Percentiles rank a stretch among this genome's conserved stretches.
phyloP scores from a whole-genome alignment of 1,140 invertebrate species.

The Physella acuta region DNA sequence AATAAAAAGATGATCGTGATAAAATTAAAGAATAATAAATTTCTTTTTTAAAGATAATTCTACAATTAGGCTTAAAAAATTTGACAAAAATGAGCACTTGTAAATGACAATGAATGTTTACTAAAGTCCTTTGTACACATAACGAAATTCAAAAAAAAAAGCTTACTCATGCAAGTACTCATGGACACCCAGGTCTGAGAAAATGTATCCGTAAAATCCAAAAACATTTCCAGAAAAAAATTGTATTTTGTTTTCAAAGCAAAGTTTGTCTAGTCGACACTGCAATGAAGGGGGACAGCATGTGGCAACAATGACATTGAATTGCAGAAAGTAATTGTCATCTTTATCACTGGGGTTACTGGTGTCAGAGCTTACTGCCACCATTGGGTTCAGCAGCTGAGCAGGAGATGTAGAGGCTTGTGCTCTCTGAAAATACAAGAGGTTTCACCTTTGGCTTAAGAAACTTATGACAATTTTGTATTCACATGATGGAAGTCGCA shows the following conservation, averaged over 20 bases:
- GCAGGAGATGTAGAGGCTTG: conserved; percentile 76
- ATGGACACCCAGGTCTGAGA: conserved; percentile 84
- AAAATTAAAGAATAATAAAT: too few relatives aligned
- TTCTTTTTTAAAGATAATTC: too few relatives aligned
- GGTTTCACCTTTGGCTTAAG: too few relatives aligned
- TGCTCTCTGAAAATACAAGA: conserved; percentile 77
- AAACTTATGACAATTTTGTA: too few relatives aligned
- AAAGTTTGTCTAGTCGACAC: conserved; percentile 76
- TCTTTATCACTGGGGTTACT: conserved; percentile 66
- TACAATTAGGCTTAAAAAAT: too few relatives aligned
- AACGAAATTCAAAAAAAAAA: too few relatives aligned
- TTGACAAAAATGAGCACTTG: too few relatives aligned
- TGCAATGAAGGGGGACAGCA: conserved; percentile 73
- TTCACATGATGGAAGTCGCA: too few relatives aligned
- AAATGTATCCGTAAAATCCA: conserved; percentile 90
- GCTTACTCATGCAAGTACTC: conserved; percentile 80
- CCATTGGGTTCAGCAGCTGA: conserved; percentile 88
- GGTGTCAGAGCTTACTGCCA: conserved; percentile 76
- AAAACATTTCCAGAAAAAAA: conserved; percentile 90
- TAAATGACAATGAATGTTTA: too few relatives aligned
- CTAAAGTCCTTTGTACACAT: too few relatives aligned
- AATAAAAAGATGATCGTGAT: too few relatives aligned
- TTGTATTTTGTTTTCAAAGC: conserved; percentile 76
- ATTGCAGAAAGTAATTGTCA: conserved; percentile 74
- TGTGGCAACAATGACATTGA: conserved; percentile 83